Conservation (phyloP, 2,113 vertebrate genomes). For the Scomber japonicus region DNA sequence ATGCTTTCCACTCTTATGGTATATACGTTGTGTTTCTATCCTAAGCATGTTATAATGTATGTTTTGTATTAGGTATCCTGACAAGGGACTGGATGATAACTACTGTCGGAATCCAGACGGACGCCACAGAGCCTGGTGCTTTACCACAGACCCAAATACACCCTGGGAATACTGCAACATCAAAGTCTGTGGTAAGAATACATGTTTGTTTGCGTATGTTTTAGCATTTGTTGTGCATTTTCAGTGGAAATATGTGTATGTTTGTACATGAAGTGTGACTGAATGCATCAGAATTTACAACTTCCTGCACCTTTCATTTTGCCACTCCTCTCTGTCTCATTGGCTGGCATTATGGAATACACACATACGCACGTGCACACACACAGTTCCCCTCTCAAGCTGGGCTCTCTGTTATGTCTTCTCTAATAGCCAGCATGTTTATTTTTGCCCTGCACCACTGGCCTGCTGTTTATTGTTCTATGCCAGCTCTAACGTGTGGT, state of each 20-base stretch:
- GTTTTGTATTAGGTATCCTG: constrained; percentile 88
- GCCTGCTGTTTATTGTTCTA: constrained; percentile 73
- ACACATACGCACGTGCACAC: constrained; percentile 15
- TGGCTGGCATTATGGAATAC: constrained; percentile 5
- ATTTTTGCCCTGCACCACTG: constrained; percentile 56
- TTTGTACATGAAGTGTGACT: constrained; percentile 41
- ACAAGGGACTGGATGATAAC: constrained; percentile 98
- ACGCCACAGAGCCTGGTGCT: constrained; percentile 96
- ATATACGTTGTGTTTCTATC: not conserved
- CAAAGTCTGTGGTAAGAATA: constrained; percentile 94
- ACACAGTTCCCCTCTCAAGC: not conserved
- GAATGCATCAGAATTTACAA: constrained; percentile 82
- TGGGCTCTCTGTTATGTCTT: constrained; percentile 64
- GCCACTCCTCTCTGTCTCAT: constrained; percentile 22
- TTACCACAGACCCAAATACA: constrained; percentile 94
- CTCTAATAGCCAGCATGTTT: constrained; percentile 73
- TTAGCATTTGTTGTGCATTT: constrained; percentile 25
- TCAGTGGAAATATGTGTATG: constrained; percentile 1
- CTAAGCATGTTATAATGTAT: constrained; percentile 13
- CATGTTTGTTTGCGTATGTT: constrained; percentile 35
- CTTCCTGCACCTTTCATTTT: constrained; percentile 84
- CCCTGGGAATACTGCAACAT: constrained; percentile 98
- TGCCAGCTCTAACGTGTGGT: constrained; percentile 52
- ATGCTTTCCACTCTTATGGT: not conserved
- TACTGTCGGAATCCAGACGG: constrained; percentile 98